Base-by-base conservation (phyloP, 2,888 invertebrate species). In the Mactromeris polynyma region DNA sequence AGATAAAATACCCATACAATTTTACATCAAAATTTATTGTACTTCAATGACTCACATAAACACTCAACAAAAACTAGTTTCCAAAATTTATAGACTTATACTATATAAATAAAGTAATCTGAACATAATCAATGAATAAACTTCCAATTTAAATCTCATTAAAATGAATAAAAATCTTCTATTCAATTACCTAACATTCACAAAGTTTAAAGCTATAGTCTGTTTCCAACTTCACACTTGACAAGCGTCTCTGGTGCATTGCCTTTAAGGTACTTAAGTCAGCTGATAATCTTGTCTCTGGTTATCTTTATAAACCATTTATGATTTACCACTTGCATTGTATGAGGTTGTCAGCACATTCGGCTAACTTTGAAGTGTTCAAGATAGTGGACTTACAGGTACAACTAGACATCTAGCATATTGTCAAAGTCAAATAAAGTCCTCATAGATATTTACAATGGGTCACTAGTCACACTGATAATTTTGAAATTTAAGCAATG, bases 321-420 rank as follows among this genome's bases (percentile, higher is more conserved):
- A 80, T 87, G 87, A 87, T 83, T 87, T 87, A 83, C 38, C 42
- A 58, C 73, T 54, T 78, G n/a, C 73, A 88, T 88, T 88, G 87
- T 87, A 84, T 36, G 54, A n/a, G 38, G 40, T 80, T 83, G 81
- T 88, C 87, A 84, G 51, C 84, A 84, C 85, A 51, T 81, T 40
- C n/a, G 14, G 51, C 36, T 42, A 26, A 83, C 80, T 80, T 80
- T 78, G 84, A 84, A 84, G 84, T 54, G 78, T 54, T n/a, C 19
- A 33, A 33, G 84, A 78, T 77, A 84, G 78, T 51, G n/a, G 51
- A 36, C 51, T 78, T 51, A 46, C 78, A 78, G 78, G 78, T 42
- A 77, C 42, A 78, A 51, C 84, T 38, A 19, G 21, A 46, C 46
- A 46, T 46, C 14, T 17, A 17, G 46, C 46, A 46, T 73, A 73